Conservation (phyloP, 2,888 invertebrate species). For the Augiades crinisus region DNA sequence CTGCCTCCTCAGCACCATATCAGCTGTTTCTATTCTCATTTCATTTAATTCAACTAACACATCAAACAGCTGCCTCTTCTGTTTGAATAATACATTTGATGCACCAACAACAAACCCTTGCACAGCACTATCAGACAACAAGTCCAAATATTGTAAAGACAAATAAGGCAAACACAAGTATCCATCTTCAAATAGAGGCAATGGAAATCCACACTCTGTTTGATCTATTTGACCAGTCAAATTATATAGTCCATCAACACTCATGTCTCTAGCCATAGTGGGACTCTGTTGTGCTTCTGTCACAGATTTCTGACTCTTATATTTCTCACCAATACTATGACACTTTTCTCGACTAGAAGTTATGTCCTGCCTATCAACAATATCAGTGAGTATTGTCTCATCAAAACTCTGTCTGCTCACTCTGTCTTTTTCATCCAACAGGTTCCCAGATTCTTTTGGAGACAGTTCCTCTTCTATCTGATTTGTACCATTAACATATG, state of each 20-base stretch:
- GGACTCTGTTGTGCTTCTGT: conserved; percentile 72
- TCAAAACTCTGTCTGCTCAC: conserved; percentile 72
- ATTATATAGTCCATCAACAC: conserved; percentile 82
- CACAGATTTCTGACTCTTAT: conserved; percentile 60
- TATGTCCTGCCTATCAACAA: conserved; percentile 61
- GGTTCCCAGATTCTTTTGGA: conserved; percentile 65
- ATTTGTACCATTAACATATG: conserved; percentile 52
- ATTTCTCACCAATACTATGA: conserved; percentile 75
- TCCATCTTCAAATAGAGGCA: conserved; percentile 93
- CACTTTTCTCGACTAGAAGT: conserved; percentile 66
- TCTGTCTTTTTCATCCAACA: conserved; percentile 69
- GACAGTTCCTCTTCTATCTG: conserved; percentile 58
- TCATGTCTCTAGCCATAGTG: conserved; percentile 86
- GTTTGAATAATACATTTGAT: conserved; percentile 99
- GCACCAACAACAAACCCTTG: conserved; percentile 95
- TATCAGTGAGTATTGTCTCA: conserved; percentile 59
- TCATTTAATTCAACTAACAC: conserved; percentile 95
- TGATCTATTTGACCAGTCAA: conserved; percentile 85
- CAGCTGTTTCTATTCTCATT: conserved; percentile 91
- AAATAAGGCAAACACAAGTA: conserved; percentile 97
- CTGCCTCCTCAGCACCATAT: conserved; percentile 89
- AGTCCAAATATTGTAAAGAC: conserved; percentile 96
- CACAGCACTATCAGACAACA: conserved; percentile 93
- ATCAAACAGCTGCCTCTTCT: conserved; percentile 95
- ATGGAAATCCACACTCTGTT: conserved; percentile 92